phyloP scores from a whole-genome alignment of 2,888 invertebrate species.

The Frankliniella intonsa region DNA sequence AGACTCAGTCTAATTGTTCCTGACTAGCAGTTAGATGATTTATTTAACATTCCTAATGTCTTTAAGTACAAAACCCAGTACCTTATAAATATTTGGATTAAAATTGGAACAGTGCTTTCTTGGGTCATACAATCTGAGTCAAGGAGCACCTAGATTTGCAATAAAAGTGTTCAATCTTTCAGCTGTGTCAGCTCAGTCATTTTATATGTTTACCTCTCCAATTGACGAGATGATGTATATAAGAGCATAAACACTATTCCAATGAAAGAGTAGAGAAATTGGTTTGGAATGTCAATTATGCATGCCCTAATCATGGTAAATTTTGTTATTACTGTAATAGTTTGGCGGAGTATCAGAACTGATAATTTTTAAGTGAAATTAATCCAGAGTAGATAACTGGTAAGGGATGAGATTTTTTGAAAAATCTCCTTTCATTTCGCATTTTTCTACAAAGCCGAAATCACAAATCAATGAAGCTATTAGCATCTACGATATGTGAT shows the following conservation, averaged over 20 bases:
- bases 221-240: neutral
- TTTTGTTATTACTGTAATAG: neutral
- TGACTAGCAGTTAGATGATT: neutral
- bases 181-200: neutral
- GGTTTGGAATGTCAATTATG: neutral
- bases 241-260: neutral
- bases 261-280: neutral
- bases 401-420: neutral
- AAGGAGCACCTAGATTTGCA: too few relatives aligned
- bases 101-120: neutral
- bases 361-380: neutral
- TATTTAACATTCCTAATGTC: neutral
- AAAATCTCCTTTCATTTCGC: neutral
- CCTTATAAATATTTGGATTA: neutral
- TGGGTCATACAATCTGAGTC: too few relatives aligned
- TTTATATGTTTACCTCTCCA: neutral
- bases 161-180: neutral
- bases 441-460: neutral
- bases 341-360: neutral
- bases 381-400: neutral
- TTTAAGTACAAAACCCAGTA: neutral
- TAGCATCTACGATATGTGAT: conserved; percentile 17
- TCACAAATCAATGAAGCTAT: neutral
- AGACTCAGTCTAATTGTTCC: neutral
- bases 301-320: neutral